Conservation (phyloP, 2,797 vertebrate genomes). For the Macropodus opercularis region DNA sequence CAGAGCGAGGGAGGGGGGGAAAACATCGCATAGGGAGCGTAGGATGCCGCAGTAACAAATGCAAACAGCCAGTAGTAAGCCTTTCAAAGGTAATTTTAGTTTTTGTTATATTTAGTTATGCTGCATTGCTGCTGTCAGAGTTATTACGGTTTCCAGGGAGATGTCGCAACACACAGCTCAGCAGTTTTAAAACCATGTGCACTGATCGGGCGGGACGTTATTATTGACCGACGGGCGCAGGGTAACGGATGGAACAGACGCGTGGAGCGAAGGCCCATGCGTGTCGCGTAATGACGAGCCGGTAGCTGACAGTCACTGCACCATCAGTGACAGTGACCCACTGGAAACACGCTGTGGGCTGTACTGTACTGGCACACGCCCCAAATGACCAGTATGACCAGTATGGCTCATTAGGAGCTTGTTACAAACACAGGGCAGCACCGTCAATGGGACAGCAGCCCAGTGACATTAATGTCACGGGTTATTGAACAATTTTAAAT, state of each 20-base stretch:
- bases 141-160: neutral
- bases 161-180: neutral
- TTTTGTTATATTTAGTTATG: conserved; percentile 18
- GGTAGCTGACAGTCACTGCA: conserved; percentile 21
- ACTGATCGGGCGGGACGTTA: too few species aligned
- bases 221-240: too few species aligned
- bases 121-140: conserved; percentile 1
- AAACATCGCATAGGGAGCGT: conserved; percentile 35
- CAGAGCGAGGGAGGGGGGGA: neutral
- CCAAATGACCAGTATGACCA: conserved; percentile 31
- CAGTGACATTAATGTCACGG: conserved; percentile 80
- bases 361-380: conserved; percentile 14
- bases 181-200: too few species aligned
- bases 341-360: conserved; percentile 30
- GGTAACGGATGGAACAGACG: too few species aligned
- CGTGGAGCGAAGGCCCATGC: too few species aligned
- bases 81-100: neutral
- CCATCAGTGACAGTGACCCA: conserved; percentile 19
- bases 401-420: conserved; percentile 42
- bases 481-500: conserved; percentile 80
- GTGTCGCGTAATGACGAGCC: too few species aligned
- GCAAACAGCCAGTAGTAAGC: conserved; percentile 8
- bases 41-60: neutral
- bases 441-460: conserved; percentile 74
- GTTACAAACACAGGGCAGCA: conserved; percentile 50